Evolutionary conservation across 2,797 vertebrate species (phyloP).

Genomic region (Sciurus vulgaris): DNA sequence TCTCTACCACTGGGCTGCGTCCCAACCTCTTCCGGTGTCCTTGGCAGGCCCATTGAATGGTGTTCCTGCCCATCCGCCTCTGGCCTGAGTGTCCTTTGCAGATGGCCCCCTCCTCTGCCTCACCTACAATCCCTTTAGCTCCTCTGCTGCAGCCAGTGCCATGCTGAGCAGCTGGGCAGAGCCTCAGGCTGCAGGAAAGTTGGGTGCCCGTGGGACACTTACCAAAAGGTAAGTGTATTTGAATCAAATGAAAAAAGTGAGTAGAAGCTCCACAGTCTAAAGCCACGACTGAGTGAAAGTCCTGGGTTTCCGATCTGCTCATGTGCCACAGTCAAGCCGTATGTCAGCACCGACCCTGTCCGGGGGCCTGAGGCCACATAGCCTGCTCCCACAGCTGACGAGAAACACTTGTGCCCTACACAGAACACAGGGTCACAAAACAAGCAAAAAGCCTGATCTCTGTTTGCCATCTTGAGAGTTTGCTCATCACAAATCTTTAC

Average conservation of each 20-base stretch:
- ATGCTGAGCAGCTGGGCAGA: background rate
- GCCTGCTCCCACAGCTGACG: rapidly evolving
- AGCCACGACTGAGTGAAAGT: background rate
- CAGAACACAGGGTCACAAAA: background rate
- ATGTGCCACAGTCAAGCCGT: background rate
- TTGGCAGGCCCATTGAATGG: background rate
- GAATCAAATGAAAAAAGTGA: background rate
- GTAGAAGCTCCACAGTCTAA: background rate
- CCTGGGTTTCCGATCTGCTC: background rate
- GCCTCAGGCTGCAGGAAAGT: background rate
- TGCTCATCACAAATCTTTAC: too few species aligned
- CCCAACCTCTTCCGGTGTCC: background rate
- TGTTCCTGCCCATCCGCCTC: background rate
- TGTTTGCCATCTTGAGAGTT: background rate
- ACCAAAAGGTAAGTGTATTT: background rate
- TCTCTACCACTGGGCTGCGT: too few species aligned
- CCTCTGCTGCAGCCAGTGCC: background rate
- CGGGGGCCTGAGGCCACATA: background rate
- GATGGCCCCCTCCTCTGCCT: background rate
- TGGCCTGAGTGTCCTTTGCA: background rate
- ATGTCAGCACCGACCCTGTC: background rate
- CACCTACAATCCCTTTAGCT: background rate
- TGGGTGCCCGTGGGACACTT: background rate
- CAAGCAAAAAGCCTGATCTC: background rate
- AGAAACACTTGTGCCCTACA: background rate